Percentiles rank a stretch among this genome's conserved stretches.
Conservation (phyloP, 2,113 vertebrate species). For the Labeo catla region DNA sequence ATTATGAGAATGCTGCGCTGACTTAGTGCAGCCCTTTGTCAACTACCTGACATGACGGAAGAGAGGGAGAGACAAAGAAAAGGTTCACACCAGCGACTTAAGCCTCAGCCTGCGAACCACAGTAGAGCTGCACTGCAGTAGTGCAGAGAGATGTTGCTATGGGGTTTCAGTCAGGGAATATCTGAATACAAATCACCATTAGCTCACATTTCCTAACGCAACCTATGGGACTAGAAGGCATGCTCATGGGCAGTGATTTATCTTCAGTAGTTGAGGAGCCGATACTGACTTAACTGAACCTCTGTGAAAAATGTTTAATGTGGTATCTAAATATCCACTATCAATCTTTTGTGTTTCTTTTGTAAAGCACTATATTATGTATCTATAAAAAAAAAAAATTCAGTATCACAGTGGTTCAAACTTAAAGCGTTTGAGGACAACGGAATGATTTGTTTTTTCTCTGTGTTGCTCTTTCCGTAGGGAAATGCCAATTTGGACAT, state of each 20-base stretch:
- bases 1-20: conserved; percentile 26
- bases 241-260: neutral
- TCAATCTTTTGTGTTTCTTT: neutral
- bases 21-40: conserved; percentile 22
- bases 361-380: neutral
- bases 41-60: neutral
- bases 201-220: conserved; percentile 42
- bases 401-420: neutral
- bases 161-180: conserved; percentile 68
- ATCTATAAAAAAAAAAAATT: neutral
- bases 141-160: conserved; percentile 69
- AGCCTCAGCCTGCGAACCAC: conserved; percentile 72
- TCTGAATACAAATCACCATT: conserved; percentile 60
- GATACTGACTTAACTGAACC: neutral
- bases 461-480: conserved; percentile 68
- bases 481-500: conserved; percentile 97
- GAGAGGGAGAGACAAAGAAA: conserved; percentile 30
- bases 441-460: conserved; percentile 43
- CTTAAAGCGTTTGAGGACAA: conserved; percentile 7
- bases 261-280: neutral
- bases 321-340: neutral
- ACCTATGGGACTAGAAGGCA: conserved; percentile 20
- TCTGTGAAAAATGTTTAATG: neutral
- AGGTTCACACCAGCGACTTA: conserved; percentile 73
- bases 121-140: conserved; percentile 77